Conservation (phyloP, 1,140 invertebrate genomes). For the Atta texana region DNA sequence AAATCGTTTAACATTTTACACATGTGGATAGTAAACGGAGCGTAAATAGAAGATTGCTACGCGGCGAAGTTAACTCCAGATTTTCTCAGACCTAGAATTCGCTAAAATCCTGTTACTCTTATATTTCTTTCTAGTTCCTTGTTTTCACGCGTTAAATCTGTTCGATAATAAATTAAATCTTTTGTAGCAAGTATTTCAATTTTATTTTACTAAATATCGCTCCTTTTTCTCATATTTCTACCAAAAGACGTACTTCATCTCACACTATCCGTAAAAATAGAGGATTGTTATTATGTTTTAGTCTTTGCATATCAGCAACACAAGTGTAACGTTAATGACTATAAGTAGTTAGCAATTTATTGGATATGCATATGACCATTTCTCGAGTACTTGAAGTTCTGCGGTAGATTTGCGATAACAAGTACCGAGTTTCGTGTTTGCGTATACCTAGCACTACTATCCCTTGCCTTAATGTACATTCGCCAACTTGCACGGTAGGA, state of each 20-base stretch:
- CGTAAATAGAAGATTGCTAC: constrained; percentile 20
- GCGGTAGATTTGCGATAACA: constrained; percentile 46
- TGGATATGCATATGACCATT: constrained; percentile 6
- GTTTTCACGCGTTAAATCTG: neutral
- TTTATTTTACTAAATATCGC: neutral
- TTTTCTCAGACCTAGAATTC: constrained; percentile 17
- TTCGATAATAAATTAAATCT: neutral
- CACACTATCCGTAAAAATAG: constrained; percentile 19
- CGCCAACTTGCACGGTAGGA: constrained; percentile 41
- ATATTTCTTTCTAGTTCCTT: neutral
- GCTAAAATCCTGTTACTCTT: constrained; percentile 1
- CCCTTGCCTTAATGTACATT: constrained; percentile 41
- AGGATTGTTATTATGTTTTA: neutral
- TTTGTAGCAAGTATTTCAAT: neutral
- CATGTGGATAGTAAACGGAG: constrained; percentile 24
- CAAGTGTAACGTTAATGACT: constrained; percentile 1
- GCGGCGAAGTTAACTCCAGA: constrained; percentile 14
- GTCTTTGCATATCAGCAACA: neutral
- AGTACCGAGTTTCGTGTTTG: constrained; percentile 26
- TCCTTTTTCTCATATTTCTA: neutral
- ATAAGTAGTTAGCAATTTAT: constrained; percentile 33
- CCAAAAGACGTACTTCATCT: neutral
- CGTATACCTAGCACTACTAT: neutral
- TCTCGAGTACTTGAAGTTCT: constrained; percentile 19
- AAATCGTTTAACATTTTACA: constrained; percentile 20